Evolutionary conservation across 2,113 vertebrate species (phyloP), one percentile per base, ranked within the genome.

Genomic region (Rhombomys opimus): DNA sequence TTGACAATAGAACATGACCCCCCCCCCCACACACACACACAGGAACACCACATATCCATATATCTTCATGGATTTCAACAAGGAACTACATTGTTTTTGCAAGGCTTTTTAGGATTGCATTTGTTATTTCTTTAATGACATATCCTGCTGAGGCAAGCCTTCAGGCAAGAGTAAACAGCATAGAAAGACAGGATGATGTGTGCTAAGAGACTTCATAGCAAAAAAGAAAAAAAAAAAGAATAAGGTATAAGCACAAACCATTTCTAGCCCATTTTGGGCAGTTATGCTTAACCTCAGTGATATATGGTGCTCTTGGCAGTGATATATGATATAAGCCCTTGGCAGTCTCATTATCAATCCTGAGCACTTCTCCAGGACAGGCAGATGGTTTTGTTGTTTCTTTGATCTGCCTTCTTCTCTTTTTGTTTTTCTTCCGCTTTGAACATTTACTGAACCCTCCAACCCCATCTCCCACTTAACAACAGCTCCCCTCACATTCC

Each of bases 181-280:
- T 20, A 77, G 38, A 63, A 1, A 68, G 38, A 92, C 11, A 50
- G 0, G 35, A 18, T 14, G 23, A 93, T 32, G 46, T 25, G 7
- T 65, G 27, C 54, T 76, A 10, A 80, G 50, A 63, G 17, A 7
- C 89, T 80, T 46, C 54, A 8, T 52, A 87, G 61, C 35, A 41
- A 82, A 96, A 46, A 97, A 46, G 0, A 77, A 96, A 72, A 38
- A n/a, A 80, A 97, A 46, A 97, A 59, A 0, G 75, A 94, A 68
- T 59, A 35, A 15, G n/a, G 50, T 87, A 94, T 0, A 38, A 7
- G 18, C 11, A 30, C 2, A 97, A 75, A 68, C 23, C 7, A 92
- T 61, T 32, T 90, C 50, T 18, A 94, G 52, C 27, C 0, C 73
- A 67, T 91, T 97, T 84, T n/a, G 23, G 67, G 38, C 57, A 61